These are phyloP conservation scores for Apantesis nais DNA, from an alignment of 2,888 invertebrate genomes.

Conservation along the genomic window DNA sequence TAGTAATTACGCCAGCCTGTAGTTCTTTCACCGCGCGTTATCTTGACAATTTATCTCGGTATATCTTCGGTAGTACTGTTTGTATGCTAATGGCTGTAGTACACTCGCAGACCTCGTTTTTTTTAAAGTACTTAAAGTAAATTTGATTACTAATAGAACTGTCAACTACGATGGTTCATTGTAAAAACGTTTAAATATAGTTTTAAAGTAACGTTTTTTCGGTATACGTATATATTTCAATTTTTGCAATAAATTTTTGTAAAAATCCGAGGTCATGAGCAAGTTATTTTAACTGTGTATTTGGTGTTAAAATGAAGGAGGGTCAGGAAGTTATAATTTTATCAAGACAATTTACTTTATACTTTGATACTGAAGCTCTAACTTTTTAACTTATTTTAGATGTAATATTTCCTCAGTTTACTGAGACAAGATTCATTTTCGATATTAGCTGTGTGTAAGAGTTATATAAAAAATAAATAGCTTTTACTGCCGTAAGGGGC, in stretches of 20 bases:
- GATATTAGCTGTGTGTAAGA: neutral
- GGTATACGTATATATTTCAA: neutral
- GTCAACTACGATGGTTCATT: constrained; percentile 9
- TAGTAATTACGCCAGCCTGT: constrained; percentile 68
- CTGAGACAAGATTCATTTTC: neutral
- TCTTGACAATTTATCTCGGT: constrained; percentile 78
- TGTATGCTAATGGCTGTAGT: constrained; percentile 74
- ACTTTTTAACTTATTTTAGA: neutral
- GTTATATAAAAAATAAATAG: no score
- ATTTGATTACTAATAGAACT: constrained; percentile 14
- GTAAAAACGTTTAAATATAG: neutral
- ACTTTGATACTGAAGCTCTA: neutral
- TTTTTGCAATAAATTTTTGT: neutral
- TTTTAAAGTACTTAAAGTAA: constrained; percentile 44
- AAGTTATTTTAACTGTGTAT: neutral
- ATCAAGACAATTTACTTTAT: neutral
- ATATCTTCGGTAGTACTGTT: constrained; percentile 72
- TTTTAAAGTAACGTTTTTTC: neutral
- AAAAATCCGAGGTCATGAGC: neutral
- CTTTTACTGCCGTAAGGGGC: no score
- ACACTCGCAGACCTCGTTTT: constrained; percentile 44
- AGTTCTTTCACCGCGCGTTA: constrained; percentile 75
- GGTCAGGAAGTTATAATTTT: neutral
- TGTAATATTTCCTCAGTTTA: neutral
- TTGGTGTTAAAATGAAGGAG: neutral